Evolutionary conservation across 1,140 invertebrate genomes (phyloP).

Genomic region (Cyphomyrmex costatus): DNA sequence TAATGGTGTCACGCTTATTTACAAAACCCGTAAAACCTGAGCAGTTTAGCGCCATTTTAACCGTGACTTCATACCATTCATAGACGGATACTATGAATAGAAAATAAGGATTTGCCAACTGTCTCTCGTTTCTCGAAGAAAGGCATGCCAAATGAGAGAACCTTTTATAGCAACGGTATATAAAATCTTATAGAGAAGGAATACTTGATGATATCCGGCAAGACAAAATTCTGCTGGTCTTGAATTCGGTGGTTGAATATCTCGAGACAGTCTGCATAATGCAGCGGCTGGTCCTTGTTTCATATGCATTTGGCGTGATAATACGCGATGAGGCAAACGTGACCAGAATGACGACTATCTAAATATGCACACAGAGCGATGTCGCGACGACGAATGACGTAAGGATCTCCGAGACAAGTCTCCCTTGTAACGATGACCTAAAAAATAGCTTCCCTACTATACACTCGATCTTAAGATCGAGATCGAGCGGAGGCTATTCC

Average conservation of each 20-base stretch:
- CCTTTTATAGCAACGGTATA: neutral
- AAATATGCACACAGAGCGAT: constrained; percentile 65
- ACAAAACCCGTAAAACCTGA: constrained; percentile 36
- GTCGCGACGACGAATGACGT: constrained; percentile 66
- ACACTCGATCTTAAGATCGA: constrained; percentile 30
- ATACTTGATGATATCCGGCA: neutral
- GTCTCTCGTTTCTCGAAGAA: neutral
- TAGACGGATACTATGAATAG: constrained; percentile 30
- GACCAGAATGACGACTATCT: constrained; percentile 59
- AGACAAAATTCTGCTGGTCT: neutral
- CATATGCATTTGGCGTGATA: constrained; percentile 37
- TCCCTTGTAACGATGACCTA: constrained; percentile 68
- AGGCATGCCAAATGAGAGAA: neutral
- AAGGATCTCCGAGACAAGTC: constrained; percentile 61
- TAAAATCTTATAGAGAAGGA: neutral
- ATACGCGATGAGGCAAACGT: constrained; percentile 54
- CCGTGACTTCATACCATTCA: constrained; percentile 60
- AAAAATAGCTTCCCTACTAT: constrained; percentile 42
- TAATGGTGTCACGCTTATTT: constrained; percentile 72
- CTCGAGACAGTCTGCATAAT: neutral
- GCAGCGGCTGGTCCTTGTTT: neutral
- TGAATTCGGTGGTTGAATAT: neutral
- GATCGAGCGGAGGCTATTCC: constrained; percentile 19
- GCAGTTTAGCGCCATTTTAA: constrained; percentile 49
- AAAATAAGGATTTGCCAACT: constrained; percentile 27